Percentiles rank a stretch among this genome's conserved stretches.
Conservation (phyloP, 2,888 invertebrate genomes). For the Callosobruchus maculatus region DNA sequence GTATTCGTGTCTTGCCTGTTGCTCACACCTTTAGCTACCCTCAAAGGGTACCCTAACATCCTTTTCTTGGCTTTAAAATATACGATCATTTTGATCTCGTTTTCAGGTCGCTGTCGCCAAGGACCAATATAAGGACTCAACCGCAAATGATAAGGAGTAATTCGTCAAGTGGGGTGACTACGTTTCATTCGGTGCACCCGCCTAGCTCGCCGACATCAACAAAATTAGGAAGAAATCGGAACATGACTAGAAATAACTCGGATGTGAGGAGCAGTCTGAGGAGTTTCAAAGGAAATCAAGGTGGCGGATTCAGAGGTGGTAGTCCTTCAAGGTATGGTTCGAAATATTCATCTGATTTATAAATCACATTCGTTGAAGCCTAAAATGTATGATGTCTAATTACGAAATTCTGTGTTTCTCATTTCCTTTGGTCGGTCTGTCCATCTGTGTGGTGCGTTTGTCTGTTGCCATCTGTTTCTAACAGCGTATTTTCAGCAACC, state of each 20-base stretch:
- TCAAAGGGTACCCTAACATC: too few species aligned
- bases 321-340: slow-evolving; percentile 57
- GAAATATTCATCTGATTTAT: not conserved
- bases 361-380: too few species aligned
- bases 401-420: too few species aligned
- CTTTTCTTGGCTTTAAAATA: too few species aligned
- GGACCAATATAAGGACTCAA: slow-evolving; percentile 62
- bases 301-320: slow-evolving; percentile 46
- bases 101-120: slow-evolving; percentile 59
- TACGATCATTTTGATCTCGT: not conserved
- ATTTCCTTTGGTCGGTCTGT: too few species aligned
- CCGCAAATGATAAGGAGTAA: slow-evolving; percentile 88
- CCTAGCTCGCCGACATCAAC: slow-evolving; percentile 61
- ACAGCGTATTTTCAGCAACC: too few species aligned
- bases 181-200: slow-evolving; percentile 54
- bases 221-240: slow-evolving; percentile 56
- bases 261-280: slow-evolving; percentile 48
- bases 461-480: too few species aligned
- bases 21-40: too few species aligned
- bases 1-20: too few species aligned
- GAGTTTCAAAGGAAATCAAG: slow-evolving; percentile 47
- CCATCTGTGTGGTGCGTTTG: too few species aligned
- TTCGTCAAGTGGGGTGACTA: slow-evolving; percentile 78
- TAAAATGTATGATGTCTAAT: too few species aligned
- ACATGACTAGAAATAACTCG: slow-evolving; percentile 44